Evolutionary conservation across 35 echinoderm and acorn worm species (phyloP).

Genomic region (Strongylocentrotus purpuratus): DNA sequence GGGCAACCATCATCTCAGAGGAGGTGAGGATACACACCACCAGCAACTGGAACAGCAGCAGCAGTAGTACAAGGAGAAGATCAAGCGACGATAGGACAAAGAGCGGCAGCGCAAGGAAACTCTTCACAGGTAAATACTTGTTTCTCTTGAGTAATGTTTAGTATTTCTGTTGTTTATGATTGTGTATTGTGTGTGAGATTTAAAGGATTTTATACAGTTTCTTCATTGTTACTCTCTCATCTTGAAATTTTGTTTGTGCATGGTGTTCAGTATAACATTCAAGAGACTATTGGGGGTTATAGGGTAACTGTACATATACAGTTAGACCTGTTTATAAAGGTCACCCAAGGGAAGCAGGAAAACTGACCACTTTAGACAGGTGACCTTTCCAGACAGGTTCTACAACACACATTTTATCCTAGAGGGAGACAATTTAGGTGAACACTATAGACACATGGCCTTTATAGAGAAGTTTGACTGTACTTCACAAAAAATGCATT

Average conservation of each 20-base stretch:
- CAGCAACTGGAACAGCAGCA: neutral
- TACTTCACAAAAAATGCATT: neutral
- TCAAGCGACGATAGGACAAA: neutral
- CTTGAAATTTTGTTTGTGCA: neutral
- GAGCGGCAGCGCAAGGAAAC: constrained; percentile 13
- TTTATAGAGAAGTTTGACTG: too few species aligned
- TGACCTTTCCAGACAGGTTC: too few species aligned
- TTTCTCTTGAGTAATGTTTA: neutral
- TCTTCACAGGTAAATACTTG: constrained; percentile 43
- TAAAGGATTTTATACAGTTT: neutral
- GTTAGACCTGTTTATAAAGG: too few species aligned
- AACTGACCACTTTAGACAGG: too few species aligned
- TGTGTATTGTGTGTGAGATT: neutral
- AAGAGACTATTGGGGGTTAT: too few species aligned
- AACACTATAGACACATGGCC: too few species aligned
- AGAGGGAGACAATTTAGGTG: too few species aligned
- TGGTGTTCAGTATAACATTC: neutral
- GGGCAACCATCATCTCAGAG: constrained; percentile 30
- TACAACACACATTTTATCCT: too few species aligned
- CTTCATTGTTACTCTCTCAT: neutral
- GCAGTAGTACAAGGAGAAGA: neutral
- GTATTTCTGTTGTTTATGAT: neutral
- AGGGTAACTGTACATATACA: too few species aligned
- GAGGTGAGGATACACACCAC: constrained; percentile 34
- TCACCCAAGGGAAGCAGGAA: too few species aligned